These are phyloP conservation scores for Oreotrochilus melanogaster DNA, from an alignment of 2,113 vertebrate species.

Conservation along the genomic window DNA sequence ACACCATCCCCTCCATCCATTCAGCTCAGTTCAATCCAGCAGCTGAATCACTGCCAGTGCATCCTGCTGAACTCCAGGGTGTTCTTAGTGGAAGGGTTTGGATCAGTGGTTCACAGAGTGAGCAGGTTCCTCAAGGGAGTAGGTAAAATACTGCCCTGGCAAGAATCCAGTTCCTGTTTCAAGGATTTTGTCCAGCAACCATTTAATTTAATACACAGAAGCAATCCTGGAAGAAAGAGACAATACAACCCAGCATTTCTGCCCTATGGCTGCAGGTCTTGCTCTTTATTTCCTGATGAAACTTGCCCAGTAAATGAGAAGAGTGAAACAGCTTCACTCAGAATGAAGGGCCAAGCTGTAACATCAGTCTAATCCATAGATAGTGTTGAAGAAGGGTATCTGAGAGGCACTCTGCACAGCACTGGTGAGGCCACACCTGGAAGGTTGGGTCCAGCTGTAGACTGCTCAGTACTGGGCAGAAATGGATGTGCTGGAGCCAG, in stretches of 20 bases:
- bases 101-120: background rate
- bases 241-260: background rate
- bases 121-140: background rate
- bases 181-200: background rate
- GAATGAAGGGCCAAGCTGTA: background rate
- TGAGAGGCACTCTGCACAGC: background rate
- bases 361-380: background rate
- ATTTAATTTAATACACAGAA: background rate
- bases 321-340: background rate
- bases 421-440: background rate
- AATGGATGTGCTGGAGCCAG: background rate
- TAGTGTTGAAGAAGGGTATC: background rate
- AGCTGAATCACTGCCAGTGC: background rate
- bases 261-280: background rate
- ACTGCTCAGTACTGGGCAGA: background rate
- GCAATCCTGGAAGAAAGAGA: background rate
- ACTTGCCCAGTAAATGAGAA: background rate
- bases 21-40: background rate
- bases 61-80: rapidly evolving
- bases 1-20: background rate
- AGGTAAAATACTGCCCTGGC: background rate
- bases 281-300: background rate
- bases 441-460: background rate
- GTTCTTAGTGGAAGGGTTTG: background rate
- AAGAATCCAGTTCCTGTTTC: background rate